Base-by-base conservation (phyloP, 2,888 invertebrate species). In the Diarsia dahlii region DNA sequence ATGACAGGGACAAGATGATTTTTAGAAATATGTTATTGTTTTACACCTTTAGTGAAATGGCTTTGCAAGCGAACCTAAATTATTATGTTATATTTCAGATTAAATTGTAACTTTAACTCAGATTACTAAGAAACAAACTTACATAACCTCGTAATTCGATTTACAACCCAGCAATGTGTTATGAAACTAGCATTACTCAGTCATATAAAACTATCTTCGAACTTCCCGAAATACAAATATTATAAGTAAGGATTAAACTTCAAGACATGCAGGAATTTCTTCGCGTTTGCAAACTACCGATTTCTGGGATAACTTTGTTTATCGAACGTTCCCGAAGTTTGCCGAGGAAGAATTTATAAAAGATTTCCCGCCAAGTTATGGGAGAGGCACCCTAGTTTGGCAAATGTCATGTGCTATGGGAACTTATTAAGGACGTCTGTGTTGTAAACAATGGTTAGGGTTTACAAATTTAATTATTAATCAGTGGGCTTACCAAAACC, bases 321-420 rank as follows among this genome's bases (percentile, higher is more conserved):
- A 46, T 63, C 67, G 74, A 82, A 86, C 72, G 78, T 83, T 83
- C 73, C 68, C 39, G 63, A 88, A 87, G 81, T 88, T 83, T 64
- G 56, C 56, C 48, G 64, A 60, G 72, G 58, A 80, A 78, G 86
- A 77, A 84, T 83, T 78, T 81, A 46, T 76, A 76, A 81, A 84
- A 86, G 80, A 81, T 80, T 86, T 82, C 66, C 56, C 71, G 73
- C 69, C 65, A 76, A 85, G 56, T 84, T 82, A 58, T 71, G 45
- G 63, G 18, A 63, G 68, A 67, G 28, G 58, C 20, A 60, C 74
- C 74, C 20, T 68, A 81, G 74, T 85, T 72, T 46, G 46, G 28
- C n/a, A 64, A 63, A 54, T 74, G 76, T 64, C 74, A 75, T 71
- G 54, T 67, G 56, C 12, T 70, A 39, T 76, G 54, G 18, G 23